phyloP scores from a whole-genome alignment of 2,888 invertebrate genomes.

The Laspeyria flexula region DNA sequence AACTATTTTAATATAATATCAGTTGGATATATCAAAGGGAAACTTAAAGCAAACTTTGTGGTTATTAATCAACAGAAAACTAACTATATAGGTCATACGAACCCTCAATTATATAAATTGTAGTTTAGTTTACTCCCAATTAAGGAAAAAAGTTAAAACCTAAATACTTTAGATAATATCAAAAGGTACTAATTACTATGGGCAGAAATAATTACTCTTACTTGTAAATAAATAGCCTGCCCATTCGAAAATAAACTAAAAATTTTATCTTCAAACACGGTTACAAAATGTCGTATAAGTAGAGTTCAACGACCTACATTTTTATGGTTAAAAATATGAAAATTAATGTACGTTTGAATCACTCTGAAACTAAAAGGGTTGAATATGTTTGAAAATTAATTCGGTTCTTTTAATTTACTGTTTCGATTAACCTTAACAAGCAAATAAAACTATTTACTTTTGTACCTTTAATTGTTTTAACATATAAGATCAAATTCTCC shows the following conservation, averaged over 20 bases:
- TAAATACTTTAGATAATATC: constrained; percentile 25
- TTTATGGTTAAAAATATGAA: constrained; percentile 66
- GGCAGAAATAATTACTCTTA: constrained; percentile 31
- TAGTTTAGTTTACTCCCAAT: too few species aligned
- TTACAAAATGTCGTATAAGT: constrained; percentile 39
- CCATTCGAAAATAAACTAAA: constrained; percentile 33
- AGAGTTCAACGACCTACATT: constrained; percentile 58
- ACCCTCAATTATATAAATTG: neutral
- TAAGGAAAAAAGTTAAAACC: constrained; percentile 11
- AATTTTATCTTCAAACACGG: constrained; percentile 41
- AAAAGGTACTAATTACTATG: constrained; percentile 9
- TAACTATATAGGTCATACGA: neutral
- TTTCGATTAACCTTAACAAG: too few species aligned
- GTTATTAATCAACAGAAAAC: neutral
- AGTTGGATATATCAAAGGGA: too few species aligned
- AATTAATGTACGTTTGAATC: constrained; percentile 66
- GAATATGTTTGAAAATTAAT: constrained; percentile 4
- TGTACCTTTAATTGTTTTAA: too few species aligned
- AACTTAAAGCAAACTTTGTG: neutral
- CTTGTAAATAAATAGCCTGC: constrained; percentile 13
- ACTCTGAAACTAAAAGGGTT: constrained; percentile 31
- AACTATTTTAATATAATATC: too few species aligned
- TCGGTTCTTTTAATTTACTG: neutral
- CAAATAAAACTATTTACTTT: too few species aligned
- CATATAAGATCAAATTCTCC: too few species aligned